Evolutionary conservation across 2,888 invertebrate genomes (phyloP).

Genomic region (Sthenelais limicola): DNA sequence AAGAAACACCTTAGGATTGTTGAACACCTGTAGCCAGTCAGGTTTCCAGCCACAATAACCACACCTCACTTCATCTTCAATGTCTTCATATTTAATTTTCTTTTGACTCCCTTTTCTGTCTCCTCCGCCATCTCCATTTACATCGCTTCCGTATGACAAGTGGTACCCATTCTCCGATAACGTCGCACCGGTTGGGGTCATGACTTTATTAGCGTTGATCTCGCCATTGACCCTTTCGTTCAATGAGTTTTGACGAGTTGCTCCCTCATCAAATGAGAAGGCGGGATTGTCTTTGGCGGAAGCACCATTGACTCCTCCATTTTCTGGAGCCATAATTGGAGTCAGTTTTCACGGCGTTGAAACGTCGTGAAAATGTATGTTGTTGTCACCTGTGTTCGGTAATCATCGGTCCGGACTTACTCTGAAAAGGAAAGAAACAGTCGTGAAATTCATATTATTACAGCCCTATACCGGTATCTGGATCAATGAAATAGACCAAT

Average conservation of each 20-base stretch:
- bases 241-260: background rate
- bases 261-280: background rate
- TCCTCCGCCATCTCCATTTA: background rate
- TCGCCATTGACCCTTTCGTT: too few species aligned
- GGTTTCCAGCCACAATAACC: constrained; percentile 44
- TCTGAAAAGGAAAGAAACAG: too few species aligned
- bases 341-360: too few species aligned
- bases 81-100: background rate
- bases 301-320: too few species aligned
- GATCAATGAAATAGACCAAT: too few species aligned
- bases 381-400: too few species aligned
- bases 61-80: constrained; percentile 20
- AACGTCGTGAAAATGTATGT: too few species aligned
- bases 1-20: constrained; percentile 62
- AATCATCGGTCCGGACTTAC: too few species aligned
- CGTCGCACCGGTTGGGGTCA: background rate
- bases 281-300: constrained; percentile 14
- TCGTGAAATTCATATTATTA: too few species aligned
- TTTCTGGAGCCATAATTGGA: too few species aligned
- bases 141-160: background rate
- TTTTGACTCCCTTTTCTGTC: too few species aligned
- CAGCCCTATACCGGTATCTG: too few species aligned
- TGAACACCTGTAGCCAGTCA: constrained; percentile 48
- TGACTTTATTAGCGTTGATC: background rate
- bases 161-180: background rate